Evolutionary conservation across 1,140 invertebrate genomes (phyloP), one percentile per base, ranked within the genome.

Genomic region (Pentalonia nigronervosa): DNA sequence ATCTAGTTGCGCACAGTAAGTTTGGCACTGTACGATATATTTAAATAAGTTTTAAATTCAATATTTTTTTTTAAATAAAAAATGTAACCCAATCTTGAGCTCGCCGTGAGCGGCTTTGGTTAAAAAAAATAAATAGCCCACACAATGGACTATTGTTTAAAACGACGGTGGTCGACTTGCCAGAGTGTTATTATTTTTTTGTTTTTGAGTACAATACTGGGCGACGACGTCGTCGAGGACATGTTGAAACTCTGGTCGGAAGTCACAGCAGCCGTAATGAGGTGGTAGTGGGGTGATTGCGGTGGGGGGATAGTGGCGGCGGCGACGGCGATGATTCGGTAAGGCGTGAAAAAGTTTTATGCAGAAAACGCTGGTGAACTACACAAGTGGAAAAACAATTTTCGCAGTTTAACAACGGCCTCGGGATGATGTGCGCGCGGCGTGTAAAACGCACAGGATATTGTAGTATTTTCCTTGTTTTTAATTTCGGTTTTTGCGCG

Each of bases 391-490:
- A 89, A 89, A 89, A 89, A 56, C 50, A 89, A 89, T 89, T 89
- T 89, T 89, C 87, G 48, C 87, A n/a, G 87, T 89, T 89, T 36
- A 89, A 89, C 88, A 89, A 89, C 88, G 30, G 88, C 88, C 88
- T 25, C 50, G 23, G 50, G 88, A 89, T 76, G 60, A 76, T n/a
- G n/a, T 76, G 60, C 34, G 53, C 21, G n/a, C 8, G 34, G 48
- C 17, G 20, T 56, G 88, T 56, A 56, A 36, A 89, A 36, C 48
- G 23, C 53, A 86, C 36, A 56, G 21, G 34, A 53, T 89, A 89
- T 89, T 53, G 9, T 89, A 20, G 86, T 50, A 50, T n/a, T 88
- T 88, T 34, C 23, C 87, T 56, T 41, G 50, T 89, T 89, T 89
- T 89, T 89, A 56, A 89, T 56, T 89, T 89, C 36, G 21, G 20